phyloP scores from a whole-genome alignment of 2,797 vertebrate species.

The Crax fasciolata region DNA sequence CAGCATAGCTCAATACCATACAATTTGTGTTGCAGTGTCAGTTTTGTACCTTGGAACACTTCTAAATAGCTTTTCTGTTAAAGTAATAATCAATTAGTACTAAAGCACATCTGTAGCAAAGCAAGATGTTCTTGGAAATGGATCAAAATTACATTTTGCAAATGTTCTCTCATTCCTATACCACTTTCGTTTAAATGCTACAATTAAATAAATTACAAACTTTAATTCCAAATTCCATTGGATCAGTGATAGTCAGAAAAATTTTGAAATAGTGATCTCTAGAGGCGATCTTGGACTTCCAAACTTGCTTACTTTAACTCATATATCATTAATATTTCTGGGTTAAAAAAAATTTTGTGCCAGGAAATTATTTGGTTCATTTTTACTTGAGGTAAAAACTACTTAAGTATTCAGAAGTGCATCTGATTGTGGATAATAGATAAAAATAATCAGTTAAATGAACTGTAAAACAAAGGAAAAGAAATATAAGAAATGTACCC shows the following conservation, averaged over 20 bases:
- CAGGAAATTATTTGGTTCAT: slow-evolving; percentile 32
- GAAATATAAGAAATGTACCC: not conserved
- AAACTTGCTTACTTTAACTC: slow-evolving; percentile 45
- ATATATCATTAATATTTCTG: not conserved
- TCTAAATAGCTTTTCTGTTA: slow-evolving; percentile 52
- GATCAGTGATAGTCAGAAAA: slow-evolving; percentile 19
- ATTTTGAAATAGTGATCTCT: slow-evolving; percentile 47
- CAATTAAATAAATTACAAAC: slow-evolving; percentile 35
- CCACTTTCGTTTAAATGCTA: slow-evolving; percentile 48
- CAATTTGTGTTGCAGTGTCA: not conserved
- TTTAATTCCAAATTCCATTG: slow-evolving; percentile 31
- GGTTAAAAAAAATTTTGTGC: slow-evolving; percentile 42
- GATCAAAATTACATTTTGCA: slow-evolving; percentile 66
- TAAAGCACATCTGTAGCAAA: slow-evolving; percentile 61
- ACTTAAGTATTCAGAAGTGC: slow-evolving; percentile 2
- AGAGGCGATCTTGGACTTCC: slow-evolving; percentile 33
- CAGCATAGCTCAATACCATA: not conserved
- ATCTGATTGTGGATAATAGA: slow-evolving; percentile 9
- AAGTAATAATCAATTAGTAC: slow-evolving; percentile 68
- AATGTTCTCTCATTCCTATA: slow-evolving; percentile 54
- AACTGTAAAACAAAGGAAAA: not conserved
- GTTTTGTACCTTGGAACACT: slow-evolving; percentile 32
- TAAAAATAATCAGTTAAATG: not conserved
- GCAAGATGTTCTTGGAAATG: slow-evolving; percentile 66
- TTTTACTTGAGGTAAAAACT: not conserved